Evolutionary conservation across 2,797 vertebrate genomes (phyloP).

Genomic region (Gallinago nigripennis): DNA sequence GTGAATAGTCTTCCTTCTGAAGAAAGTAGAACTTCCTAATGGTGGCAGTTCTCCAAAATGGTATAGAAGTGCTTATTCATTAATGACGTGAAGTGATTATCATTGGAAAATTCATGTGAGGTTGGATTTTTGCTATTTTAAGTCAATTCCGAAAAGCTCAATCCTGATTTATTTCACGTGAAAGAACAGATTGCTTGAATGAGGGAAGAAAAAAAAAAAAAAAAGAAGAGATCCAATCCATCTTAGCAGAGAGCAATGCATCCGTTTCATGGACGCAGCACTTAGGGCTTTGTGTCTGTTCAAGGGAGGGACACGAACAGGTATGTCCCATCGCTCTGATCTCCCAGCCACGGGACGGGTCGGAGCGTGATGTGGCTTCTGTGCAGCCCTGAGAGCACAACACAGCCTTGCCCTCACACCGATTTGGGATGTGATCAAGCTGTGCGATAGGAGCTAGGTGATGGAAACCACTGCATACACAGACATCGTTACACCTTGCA

Average conservation of each 20-base stretch:
- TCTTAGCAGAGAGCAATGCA: background rate
- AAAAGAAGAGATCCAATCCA: background rate
- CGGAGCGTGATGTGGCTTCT: accelerated
- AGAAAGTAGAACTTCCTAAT: conserved; percentile 10
- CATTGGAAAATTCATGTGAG: background rate
- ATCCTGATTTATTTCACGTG: background rate
- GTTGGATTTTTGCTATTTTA: background rate
- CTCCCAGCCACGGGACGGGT: background rate
- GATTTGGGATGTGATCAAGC: background rate
- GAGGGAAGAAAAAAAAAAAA: background rate
- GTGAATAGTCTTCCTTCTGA: conserved; percentile 13
- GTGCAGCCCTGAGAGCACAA: background rate
- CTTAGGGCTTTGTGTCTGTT: background rate
- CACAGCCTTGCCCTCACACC: background rate
- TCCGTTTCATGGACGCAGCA: background rate
- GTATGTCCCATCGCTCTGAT: background rate
- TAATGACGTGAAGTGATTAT: background rate
- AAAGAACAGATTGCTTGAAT: background rate
- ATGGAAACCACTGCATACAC: background rate
- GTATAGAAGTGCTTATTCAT: conserved; percentile 28
- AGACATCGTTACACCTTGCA: background rate
- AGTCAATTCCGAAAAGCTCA: background rate
- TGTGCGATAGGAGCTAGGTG: background rate
- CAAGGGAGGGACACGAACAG: background rate
- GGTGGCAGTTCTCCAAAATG: conserved; percentile 29